These are phyloP conservation scores for Hirtodrosophila cameraria DNA, from an alignment of 2,888 invertebrate species.

Conservation along the genomic window DNA sequence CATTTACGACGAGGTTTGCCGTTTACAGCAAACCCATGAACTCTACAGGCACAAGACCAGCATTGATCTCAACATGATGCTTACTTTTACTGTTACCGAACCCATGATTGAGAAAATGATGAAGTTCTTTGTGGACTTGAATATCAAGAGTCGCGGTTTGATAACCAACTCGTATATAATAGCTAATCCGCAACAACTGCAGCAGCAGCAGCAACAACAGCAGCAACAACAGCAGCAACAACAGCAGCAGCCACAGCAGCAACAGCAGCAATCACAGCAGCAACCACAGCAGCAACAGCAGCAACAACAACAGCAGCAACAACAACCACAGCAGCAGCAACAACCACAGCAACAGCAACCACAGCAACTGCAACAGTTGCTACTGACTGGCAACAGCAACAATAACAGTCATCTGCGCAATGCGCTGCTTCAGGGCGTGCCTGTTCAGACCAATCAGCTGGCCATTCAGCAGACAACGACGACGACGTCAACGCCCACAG, in stretches of 20 bases:
- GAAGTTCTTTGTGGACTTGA: constrained; percentile 82
- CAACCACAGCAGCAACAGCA: constrained; percentile 30
- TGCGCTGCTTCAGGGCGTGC: constrained; percentile 80
- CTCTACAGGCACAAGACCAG: constrained; percentile 85
- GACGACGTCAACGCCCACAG: constrained; percentile 12
- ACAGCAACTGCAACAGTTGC: constrained; percentile 51
- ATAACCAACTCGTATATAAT: constrained; percentile 82
- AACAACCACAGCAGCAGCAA: constrained; percentile 9
- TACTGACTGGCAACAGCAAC: constrained; percentile 19
- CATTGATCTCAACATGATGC: constrained; percentile 81
- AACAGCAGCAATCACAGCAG: not conserved
- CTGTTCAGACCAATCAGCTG: constrained; percentile 38
- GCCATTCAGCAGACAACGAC: constrained; percentile 8
- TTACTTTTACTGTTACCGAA: constrained; percentile 86
- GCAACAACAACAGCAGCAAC: constrained; percentile 2
- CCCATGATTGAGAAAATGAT: constrained; percentile 87
- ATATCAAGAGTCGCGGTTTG: constrained; percentile 83
- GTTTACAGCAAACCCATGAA: constrained; percentile 85
- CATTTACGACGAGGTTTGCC: constrained; percentile 86
- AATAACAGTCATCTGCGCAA: constrained; percentile 81
- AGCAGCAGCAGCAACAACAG: constrained; percentile 42
- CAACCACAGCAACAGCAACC: constrained; percentile 6
- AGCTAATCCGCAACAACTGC: constrained; percentile 38
- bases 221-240: constrained; percentile 1
- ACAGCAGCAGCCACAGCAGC: not conserved